A percentile compares a stretch with the other conserved stretches of the same genome.
These are phyloP conservation scores for Fragariocoptes setiger DNA, from an alignment of 1,140 invertebrate species.

Conservation along the genomic window DNA sequence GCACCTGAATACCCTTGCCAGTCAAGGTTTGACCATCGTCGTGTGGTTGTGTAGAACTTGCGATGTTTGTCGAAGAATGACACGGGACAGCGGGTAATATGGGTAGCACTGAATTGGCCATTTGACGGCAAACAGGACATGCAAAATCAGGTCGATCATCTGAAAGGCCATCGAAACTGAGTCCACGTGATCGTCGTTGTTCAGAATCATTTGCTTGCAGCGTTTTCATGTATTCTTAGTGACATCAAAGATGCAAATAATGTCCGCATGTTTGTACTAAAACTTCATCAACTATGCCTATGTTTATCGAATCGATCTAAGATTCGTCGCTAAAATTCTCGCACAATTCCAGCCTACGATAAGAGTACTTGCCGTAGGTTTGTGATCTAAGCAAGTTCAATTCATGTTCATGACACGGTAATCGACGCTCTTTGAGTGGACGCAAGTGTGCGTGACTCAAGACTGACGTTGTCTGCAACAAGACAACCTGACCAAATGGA, in stretches of 20 bases:
- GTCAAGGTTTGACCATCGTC: constrained; percentile 1
- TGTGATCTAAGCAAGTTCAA: constrained; percentile 19
- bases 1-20: constrained; percentile 5
- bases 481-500: constrained; percentile 59
- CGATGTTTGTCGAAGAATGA: not conserved
- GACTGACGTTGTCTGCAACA: constrained; percentile 42
- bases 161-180: too few species aligned
- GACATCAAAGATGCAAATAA: constrained; percentile 67
- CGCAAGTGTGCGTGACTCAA: constrained; percentile 3
- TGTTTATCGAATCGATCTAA: constrained; percentile 49
- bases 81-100: constrained; percentile 29
- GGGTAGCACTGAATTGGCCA: constrained; percentile 67
- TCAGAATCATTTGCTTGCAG: too few species aligned
- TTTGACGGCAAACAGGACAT: constrained; percentile 67
- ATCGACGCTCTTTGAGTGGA: constrained; percentile 21
- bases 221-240: constrained; percentile 52
- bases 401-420: constrained; percentile 33
- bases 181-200: too few species aligned
- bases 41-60: too few species aligned
- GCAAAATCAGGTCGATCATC: constrained; percentile 77
- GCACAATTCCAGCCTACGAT: constrained; percentile 30
- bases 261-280: constrained; percentile 86
- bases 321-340: constrained; percentile 37
- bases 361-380: constrained; percentile 21
- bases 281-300: constrained; percentile 68